Evolutionary conservation across 2,113 vertebrate genomes (phyloP), one percentile per base, ranked within the genome.

Genomic region (Anseranas semipalmata): DNA sequence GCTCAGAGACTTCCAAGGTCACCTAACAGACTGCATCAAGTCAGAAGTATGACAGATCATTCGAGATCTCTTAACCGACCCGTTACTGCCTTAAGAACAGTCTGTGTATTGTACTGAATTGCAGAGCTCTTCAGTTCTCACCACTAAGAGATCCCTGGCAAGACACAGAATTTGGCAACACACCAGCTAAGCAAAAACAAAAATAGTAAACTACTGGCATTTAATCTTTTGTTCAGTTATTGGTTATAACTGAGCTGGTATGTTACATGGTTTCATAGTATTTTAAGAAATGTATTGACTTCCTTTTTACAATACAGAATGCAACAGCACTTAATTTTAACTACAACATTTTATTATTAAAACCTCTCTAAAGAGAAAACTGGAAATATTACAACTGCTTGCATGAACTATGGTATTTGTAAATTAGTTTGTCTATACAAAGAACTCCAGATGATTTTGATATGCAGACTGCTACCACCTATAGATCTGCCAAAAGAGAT

Each of bases 391-490:
- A 4, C 27, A 62, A 91, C 10, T 84, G 27, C 81, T 85, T 84
- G 53, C 30, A 52, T 32, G 50, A 35, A 48, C 37, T 52, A 66
- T 77, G 46, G 28, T 95, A 58, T 87, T 77, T 84, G 48, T 76
- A 86, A 89, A 93, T 83, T 48, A 70, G 48, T 66, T 75, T 82
- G 65, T 67, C 58, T 74, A 1, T 63, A 59, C 17, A 84, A 77
- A 96, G 60, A 92, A 63, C 32, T 77, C 28, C 67, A 86, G 37
- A 72, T 78, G 30, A 62, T 74, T 92, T 93, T 70, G 90, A 76
- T 62, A 60, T 52, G 45, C 68, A 75, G 71, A 10, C 33, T 96
- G 89, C 90, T 60, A 79, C 16, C 71, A 87, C 74, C 39, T 85
- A 35, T 63, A 67, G 45, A 60, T 62, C 62, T 85, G 80, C 80